Evolutionary conservation across 2,113 vertebrate species (phyloP), one percentile per base, ranked within the genome.

Genomic region (Dendrocopos noguchii): DNA sequence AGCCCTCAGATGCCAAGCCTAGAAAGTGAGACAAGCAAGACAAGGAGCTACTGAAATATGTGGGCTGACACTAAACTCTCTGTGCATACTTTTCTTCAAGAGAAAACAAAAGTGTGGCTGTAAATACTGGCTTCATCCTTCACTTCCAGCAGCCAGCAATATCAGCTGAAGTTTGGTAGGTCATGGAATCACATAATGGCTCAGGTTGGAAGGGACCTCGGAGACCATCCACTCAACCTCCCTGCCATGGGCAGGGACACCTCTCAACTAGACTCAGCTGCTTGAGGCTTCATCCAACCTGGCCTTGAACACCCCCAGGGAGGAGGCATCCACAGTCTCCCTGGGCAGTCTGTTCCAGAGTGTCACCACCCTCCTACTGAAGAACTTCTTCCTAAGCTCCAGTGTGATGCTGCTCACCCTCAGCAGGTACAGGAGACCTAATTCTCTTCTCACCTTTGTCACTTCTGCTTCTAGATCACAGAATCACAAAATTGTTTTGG

Each of bases 1-100:
- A 88, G 39, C 50, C 39, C 46, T 88, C 84, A 63, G 63, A 87
- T 91, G 44, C 34, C 86, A 94, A 81, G 7, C 56, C 29, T 52
- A 52, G 52, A 87, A 90, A 93, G 79, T 52, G 82, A 82, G 63
- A 90, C 61, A 91, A 80, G 42, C 53, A 95, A 85, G 82, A 88
- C 68, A 65, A 74, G 33, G 29, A 87, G 55, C 56, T 87, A 13
- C 1, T 59, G 34, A 87, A 91, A 74, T 56, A 70, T 63, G 34
- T 56, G 44, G n/a, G 46, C 59, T 87, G 59, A 81, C 90, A 44
- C 34, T 42, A 67, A 88, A 72, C 18, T 39, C 9, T 67, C 7
- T 57, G 34, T 68, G 6, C 52, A 27, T 79, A 79, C 92, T 68
- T 47, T 47, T 47, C 44, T 67, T 87, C 72, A 87, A 87, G 21